Evolutionary conservation across 2,113 vertebrate genomes (phyloP).

Genomic region (Willisornis vidua): DNA sequence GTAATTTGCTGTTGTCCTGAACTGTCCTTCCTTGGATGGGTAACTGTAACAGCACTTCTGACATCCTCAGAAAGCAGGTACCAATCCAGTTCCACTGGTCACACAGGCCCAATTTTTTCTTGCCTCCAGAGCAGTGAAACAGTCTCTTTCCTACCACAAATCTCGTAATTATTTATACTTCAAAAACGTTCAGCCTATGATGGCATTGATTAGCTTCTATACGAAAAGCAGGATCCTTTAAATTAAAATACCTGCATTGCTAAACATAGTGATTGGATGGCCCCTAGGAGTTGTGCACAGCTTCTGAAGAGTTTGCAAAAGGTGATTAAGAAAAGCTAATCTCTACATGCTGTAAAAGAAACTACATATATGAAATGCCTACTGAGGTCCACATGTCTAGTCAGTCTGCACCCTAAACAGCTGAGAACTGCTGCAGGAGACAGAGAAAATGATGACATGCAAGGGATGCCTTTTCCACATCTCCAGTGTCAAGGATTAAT

Average conservation of each 20-base stretch:
- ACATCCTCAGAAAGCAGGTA: neutral
- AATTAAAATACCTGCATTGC: neutral
- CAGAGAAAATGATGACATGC: neutral
- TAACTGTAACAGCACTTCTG: neutral
- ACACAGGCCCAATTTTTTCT: neutral
- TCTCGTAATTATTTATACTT: neutral
- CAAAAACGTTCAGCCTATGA: neutral
- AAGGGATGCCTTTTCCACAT: neutral
- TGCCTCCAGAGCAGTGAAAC: neutral
- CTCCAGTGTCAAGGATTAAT: neutral
- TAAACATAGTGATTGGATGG: neutral
- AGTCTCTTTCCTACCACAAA: neutral
- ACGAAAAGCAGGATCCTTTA: neutral
- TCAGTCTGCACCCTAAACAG: neutral
- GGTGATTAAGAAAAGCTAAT: neutral
- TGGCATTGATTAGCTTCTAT: neutral
- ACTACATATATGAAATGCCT: neutral
- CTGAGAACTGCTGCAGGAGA: neutral
- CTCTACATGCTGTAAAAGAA: neutral
- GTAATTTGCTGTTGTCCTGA: neutral
- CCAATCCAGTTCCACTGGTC: neutral
- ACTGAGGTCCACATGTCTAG: neutral
- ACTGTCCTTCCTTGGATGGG: neutral
- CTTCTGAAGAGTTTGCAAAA: neutral
- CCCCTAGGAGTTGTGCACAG: neutral